Evolutionary conservation across 2,797 vertebrate genomes (phyloP).

Genomic region (Uromys caudimaculatus): DNA sequence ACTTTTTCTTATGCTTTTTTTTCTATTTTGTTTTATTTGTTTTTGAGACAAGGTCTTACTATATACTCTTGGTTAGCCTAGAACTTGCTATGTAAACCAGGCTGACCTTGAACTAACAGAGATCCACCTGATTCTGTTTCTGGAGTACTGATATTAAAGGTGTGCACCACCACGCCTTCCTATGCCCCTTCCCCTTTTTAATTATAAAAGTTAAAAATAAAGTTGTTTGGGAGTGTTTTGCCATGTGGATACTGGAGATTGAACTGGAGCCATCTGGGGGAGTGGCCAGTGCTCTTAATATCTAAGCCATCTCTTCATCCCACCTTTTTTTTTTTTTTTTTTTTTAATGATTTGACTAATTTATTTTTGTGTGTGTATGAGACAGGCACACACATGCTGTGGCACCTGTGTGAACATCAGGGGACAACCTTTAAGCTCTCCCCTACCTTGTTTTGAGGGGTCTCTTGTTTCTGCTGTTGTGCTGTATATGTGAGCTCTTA

Average conservation of each 20-base stretch:
- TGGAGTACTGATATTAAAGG: background rate
- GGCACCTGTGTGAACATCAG: background rate
- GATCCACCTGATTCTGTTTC: background rate
- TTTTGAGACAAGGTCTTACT: background rate
- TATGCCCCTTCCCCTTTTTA: background rate
- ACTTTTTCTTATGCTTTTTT: background rate
- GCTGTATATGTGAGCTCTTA: background rate
- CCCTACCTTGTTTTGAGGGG: background rate
- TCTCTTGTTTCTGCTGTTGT: background rate
- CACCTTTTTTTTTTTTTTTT: background rate
- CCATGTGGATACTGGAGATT: background rate
- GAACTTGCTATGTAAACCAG: background rate
- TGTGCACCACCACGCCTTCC: background rate
- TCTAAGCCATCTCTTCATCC: background rate
- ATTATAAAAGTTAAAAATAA: background rate
- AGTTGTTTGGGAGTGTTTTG: background rate
- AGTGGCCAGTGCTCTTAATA: background rate
- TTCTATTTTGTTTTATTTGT: background rate
- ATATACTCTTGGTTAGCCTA: background rate
- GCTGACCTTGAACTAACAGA: background rate
- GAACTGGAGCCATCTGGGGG: background rate
- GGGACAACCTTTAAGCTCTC: background rate
- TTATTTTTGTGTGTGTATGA: background rate
- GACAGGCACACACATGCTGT: background rate
- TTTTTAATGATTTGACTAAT: background rate